Evolutionary conservation across 2,888 invertebrate genomes (phyloP), one percentile per base, ranked within the genome.

Genomic region (Druceiella hillmani): DNA sequence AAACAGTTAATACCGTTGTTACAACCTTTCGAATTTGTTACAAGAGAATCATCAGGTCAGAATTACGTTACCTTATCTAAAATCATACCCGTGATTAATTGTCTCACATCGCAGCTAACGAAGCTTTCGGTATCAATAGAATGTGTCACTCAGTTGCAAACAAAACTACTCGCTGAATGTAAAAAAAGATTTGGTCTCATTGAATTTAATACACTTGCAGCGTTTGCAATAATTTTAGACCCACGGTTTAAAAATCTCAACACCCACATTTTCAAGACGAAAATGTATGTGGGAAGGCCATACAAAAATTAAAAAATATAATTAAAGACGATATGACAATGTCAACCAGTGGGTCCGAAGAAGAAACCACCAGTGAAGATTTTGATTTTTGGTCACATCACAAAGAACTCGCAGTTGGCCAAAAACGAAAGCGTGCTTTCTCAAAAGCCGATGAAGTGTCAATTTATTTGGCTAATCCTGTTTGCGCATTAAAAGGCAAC

Each of bases 81-180:
- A 40, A 40, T 40, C 28, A 45, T 45, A 34, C 45, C 45, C 3
- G 40, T 43, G 45, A 40, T 44, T 17, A 43, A 41, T 40, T 43
- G 42, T 31, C 40, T 40, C 31, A 41, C 34, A 6, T 38, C 44
- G 32, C 36, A 43, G 30, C 36, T 43, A 33, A 36, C 25, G n/a
- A 42, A 40, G 26, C 39, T 40, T 35, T 17, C n/a, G n/a, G n/a
- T n/a, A n/a, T n/a, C n/a, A n/a, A n/a, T n/a, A n/a, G n/a, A n/a
- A n/a, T n/a, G n/a, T n/a, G n/a, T n/a, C n/a, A n/a, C n/a, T n/a
- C n/a, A n/a, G n/a, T n/a, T n/a, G n/a, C n/a, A n/a, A n/a, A n/a
- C 20, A 15, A 44, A 43, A 43, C 25, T 43, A 35, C 24, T 40
- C n/a, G 29, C 33, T 16, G 43, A 43, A 43, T 33, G 28, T 28